Percentiles rank a stretch among this genome's conserved stretches.
Evolutionary conservation across 2,888 invertebrate genomes (phyloP).

Genomic region (Pristionchus mayeri): DNA sequence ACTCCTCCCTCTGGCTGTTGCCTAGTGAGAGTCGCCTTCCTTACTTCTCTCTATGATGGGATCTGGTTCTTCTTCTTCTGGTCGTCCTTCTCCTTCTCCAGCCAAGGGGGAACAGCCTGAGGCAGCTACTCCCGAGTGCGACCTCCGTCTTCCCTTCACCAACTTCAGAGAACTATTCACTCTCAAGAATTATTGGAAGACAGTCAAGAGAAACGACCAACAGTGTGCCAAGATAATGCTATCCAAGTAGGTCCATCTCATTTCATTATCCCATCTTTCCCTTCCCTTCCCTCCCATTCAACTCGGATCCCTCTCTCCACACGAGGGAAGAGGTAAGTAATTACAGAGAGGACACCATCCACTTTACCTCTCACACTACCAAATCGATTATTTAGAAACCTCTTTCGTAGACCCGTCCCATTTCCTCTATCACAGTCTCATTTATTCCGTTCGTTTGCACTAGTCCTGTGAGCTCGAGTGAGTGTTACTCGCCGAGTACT

Average conservation of each 20-base stretch:
- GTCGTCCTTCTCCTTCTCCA: not conserved
- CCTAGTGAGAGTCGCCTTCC: slow-evolving; percentile 1
- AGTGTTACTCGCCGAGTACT: too few relatives aligned
- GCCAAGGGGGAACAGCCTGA: slow-evolving; percentile 55
- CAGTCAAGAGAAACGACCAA: slow-evolving; percentile 71
- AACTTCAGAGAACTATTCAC: slow-evolving; percentile 75
- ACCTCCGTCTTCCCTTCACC: slow-evolving; percentile 70
- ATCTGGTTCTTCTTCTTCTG: slow-evolving; percentile 51
- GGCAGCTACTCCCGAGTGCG: slow-evolving; percentile 59
- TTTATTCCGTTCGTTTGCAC: too few relatives aligned
- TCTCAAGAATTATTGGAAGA: slow-evolving; percentile 76
- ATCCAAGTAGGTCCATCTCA: slow-evolving; percentile 60
- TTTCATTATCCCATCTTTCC: not conserved
- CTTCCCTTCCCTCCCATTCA: not conserved
- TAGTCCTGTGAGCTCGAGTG: too few relatives aligned
- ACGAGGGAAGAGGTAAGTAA: not conserved
- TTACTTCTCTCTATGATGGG: slow-evolving; percentile 53
- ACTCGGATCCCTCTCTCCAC: not conserved
- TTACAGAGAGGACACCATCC: not conserved
- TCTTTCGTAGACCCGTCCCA: not conserved
- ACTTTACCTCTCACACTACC: not conserved
- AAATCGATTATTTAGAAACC: not conserved
- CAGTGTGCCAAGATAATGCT: slow-evolving; percentile 70
- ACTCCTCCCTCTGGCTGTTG: slow-evolving; percentile 31
- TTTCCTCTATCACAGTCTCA: not conserved